Evolutionary conservation across 37 sponge, comb jelly and placozoan genomes (phyloP), one percentile per base, ranked within the genome.

Genomic region (Halichondria panicea): DNA sequence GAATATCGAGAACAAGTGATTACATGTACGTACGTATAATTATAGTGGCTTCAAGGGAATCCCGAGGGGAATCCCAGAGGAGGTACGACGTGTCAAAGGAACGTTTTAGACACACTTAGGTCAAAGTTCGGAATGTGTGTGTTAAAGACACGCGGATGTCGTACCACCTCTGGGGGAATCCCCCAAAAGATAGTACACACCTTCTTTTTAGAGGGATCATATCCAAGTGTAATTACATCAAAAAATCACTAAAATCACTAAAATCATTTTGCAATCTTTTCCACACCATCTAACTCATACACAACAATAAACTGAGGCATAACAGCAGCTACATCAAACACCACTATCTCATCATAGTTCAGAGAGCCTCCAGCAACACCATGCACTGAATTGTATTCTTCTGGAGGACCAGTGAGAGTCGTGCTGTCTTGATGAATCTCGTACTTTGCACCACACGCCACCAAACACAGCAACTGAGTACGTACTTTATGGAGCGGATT

Each of bases 331-430:
- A 53, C 71, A 0, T 63, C 55, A 52, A 72, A 88, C 27, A 81
- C 66, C 15, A 69, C 82, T 1, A 81, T 70, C 61, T 88, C 88
- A 60, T 43, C 66, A 57, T 88, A 87, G 77, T 87, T 87, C 63
- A 87, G 58, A 25, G 44, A 60, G 38, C 77, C 74, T 21, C 69
- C 70, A 30, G 63, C 24, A 25, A 46, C 39, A 8, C 86, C 92
- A 67, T 75, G 72, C 31, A 90, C 87, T 45, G 78, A 81, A 60
- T 91, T 40, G 66, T 53, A 81, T 0, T 55, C 55, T 11, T 54
- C 18, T n/a, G 86, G 86, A 30, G 83, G 75, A 1, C 31, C 46
- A 1, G 46, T 60, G 9, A 85, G 63, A 3, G 31, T 60, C 0
- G 72, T 76, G 39, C 64, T 66, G 50, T 88, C 66, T 12, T 58